phyloP scores from a whole-genome alignment of 2,797 vertebrate species.

The Clarias fuscus region DNA sequence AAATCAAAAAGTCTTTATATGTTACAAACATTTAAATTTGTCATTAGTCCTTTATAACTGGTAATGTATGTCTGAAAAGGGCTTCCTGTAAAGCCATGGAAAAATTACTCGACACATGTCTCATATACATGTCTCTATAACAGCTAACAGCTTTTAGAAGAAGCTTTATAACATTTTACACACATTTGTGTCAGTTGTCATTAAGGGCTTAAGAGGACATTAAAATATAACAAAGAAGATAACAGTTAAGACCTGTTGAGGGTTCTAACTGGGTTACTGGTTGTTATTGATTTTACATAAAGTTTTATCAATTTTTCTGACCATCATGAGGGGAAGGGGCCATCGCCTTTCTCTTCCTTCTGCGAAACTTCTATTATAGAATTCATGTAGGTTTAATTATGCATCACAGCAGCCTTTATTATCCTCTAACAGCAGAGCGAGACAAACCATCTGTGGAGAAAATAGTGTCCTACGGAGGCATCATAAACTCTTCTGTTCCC shows the following conservation, averaged over 20 bases:
- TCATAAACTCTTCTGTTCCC: conserved; percentile 33
- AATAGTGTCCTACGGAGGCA: conserved; percentile 18
- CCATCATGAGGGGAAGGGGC: too few species aligned
- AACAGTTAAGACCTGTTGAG: neutral
- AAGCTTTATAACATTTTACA: neutral
- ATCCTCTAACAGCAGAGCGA: conserved; percentile 11
- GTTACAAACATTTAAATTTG: too few species aligned
- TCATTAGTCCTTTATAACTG: too few species aligned
- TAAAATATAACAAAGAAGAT: neutral
- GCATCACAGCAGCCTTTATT: conserved; percentile 25
- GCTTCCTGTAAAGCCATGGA: too few species aligned
- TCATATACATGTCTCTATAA: neutral
- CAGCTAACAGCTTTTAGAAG: neutral
- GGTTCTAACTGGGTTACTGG: too few species aligned
- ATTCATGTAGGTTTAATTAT: conserved; percentile 26
- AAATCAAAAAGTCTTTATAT: too few species aligned
- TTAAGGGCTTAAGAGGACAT: neutral
- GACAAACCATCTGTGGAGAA: conserved; percentile 39
- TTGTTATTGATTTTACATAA: neutral
- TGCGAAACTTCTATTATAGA: conserved; percentile 4
- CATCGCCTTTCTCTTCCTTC: neutral
- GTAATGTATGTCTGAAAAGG: too few species aligned
- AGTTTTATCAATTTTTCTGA: neutral
- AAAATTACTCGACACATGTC: too few species aligned
- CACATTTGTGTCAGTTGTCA: neutral